phyloP scores from a whole-genome alignment of 2,113 vertebrate species.

The Myiagra hebetior region DNA sequence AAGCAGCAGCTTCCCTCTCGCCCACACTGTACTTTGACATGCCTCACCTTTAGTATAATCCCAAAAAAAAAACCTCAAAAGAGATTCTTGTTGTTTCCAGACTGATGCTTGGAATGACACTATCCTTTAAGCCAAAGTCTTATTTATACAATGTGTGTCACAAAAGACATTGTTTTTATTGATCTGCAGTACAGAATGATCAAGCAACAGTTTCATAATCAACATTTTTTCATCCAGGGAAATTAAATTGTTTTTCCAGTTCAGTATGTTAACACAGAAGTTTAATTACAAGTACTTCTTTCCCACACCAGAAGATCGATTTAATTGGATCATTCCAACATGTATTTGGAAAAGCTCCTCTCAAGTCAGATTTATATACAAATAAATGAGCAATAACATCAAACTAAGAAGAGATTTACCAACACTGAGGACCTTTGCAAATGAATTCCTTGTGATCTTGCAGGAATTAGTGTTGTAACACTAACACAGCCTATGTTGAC shows the following conservation, averaged over 20 bases:
- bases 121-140: neutral
- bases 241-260: constrained; percentile 29
- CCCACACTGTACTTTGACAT: neutral
- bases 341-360: neutral
- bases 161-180: constrained; percentile 17
- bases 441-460: neutral
- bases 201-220: constrained; percentile 13
- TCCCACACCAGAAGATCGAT: neutral
- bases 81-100: neutral
- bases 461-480: neutral
- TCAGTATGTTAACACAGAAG: neutral
- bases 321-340: constrained; percentile 2
- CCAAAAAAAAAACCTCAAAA: neutral
- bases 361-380: neutral
- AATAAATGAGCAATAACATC: constrained; percentile 2
- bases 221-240: neutral
- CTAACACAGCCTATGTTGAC: neutral
- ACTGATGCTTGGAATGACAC: neutral
- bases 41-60: neutral
- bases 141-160: neutral
- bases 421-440: constrained; percentile 23
- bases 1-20: neutral
- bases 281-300: constrained; percentile 17
- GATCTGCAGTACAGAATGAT: constrained; percentile 21
- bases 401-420: neutral